Evolutionary conservation across 2,888 invertebrate species (phyloP).

Genomic region (Noctua fimbriata): DNA sequence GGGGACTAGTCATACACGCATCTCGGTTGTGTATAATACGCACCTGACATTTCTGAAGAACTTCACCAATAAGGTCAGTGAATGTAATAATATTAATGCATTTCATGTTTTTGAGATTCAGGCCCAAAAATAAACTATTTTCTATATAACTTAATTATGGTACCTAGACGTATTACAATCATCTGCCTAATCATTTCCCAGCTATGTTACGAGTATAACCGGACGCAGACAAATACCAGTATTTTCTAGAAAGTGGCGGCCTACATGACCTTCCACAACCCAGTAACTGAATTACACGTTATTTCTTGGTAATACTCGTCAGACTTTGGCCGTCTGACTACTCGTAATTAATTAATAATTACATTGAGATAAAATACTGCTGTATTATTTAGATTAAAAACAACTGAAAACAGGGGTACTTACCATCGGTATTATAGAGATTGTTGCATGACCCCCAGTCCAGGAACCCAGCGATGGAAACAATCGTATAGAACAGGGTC

Average conservation of each 20-base stretch:
- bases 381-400: background rate
- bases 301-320: background rate
- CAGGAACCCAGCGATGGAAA: constrained; percentile 91
- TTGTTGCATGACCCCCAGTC: constrained; percentile 93
- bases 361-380: background rate
- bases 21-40: too few relatives aligned
- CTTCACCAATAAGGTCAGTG: background rate
- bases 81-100: background rate
- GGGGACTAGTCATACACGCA: too few relatives aligned
- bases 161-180: background rate
- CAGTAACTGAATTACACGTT: background rate
- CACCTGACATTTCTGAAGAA: too few relatives aligned
- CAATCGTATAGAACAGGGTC: constrained; percentile 94
- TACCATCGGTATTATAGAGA: constrained; percentile 90
- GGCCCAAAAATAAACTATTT: background rate
- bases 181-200: background rate
- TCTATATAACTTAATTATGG: background rate
- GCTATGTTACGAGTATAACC: background rate
- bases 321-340: background rate
- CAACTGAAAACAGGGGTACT: constrained; percentile 73
- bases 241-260: background rate
- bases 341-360: background rate
- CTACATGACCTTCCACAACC: background rate
- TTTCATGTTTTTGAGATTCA: background rate
- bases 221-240: background rate